Evolutionary conservation across 2,113 vertebrate species (phyloP).

Genomic region (Cettia cetti): DNA sequence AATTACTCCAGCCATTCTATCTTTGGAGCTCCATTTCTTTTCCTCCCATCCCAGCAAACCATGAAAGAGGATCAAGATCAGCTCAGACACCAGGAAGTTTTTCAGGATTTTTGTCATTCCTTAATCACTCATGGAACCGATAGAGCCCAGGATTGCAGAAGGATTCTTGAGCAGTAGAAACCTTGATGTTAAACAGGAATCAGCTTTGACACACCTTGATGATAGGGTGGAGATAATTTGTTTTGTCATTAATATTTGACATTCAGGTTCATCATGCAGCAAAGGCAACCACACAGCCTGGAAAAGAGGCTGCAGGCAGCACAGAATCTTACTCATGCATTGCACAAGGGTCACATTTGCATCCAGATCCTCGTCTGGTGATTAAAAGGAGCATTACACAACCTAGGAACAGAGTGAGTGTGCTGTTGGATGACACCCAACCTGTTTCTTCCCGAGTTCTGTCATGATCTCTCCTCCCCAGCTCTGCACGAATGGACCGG

Average conservation of each 20-base stretch:
- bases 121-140: constrained; percentile 28
- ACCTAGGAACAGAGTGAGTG: neutral
- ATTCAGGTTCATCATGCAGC: constrained; percentile 32
- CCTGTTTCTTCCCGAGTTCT: neutral
- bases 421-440: neutral
- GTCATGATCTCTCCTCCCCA: neutral
- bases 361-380: constrained; percentile 48
- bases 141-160: constrained; percentile 27
- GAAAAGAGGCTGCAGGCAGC: constrained; percentile 48
- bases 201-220: constrained; percentile 64
- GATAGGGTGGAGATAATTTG: constrained; percentile 61
- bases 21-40: constrained; percentile 44
- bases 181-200: constrained; percentile 54
- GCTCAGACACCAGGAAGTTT: neutral
- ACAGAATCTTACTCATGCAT: constrained; percentile 55
- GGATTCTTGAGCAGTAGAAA: constrained; percentile 38
- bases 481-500: rapidly evolving
- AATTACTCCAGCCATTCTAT: constrained; percentile 31
- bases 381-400: constrained; percentile 53
- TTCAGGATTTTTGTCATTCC: constrained; percentile 59
- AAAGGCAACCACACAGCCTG: constrained; percentile 15
- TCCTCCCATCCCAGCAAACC: neutral
- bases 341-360: constrained; percentile 64
- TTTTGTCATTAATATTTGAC: constrained; percentile 59
- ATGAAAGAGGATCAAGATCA: constrained; percentile 2